Conservation (phyloP, 2,113 vertebrate genomes). For the Limanda limanda region DNA sequence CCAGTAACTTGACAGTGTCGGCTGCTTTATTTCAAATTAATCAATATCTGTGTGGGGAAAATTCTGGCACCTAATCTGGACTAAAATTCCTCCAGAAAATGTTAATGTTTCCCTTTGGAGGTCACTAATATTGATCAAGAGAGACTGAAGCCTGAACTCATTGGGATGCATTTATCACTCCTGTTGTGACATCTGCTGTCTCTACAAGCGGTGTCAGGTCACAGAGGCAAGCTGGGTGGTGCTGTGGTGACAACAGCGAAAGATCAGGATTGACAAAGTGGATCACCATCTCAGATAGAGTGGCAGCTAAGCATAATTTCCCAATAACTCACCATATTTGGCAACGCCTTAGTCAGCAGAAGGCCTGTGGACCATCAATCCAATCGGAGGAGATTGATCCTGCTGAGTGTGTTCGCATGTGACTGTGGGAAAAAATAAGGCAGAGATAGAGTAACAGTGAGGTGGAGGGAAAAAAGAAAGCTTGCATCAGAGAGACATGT, state of each 20-base stretch:
- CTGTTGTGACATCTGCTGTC: slow-evolving; percentile 52
- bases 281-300: slow-evolving; percentile 64
- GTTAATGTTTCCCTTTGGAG: slow-evolving; percentile 6
- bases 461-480: not conserved
- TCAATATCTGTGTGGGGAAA: not conserved
- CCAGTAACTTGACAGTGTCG: not conserved
- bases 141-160: slow-evolving; percentile 21
- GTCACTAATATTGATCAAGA: slow-evolving; percentile 51
- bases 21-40: slow-evolving; percentile 16
- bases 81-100: slow-evolving; percentile 26
- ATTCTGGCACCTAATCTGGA: not conserved
- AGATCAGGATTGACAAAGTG: slow-evolving; percentile 77
- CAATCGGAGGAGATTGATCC: slow-evolving; percentile 69
- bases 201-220: slow-evolving; percentile 42
- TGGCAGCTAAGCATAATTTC: slow-evolving; percentile 65
- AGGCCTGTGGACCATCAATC: slow-evolving; percentile 67
- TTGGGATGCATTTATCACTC: slow-evolving; percentile 48
- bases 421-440: slow-evolving; percentile 1
- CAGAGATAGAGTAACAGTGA: not conserved
- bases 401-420: slow-evolving; percentile 52
- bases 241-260: slow-evolving; percentile 57
- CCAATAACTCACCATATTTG: slow-evolving; percentile 74
- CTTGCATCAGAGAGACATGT: slow-evolving; percentile 14
- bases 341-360: slow-evolving; percentile 78
- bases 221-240: slow-evolving; percentile 47